phyloP scores from a whole-genome alignment of 2,113 vertebrate genomes.

The Ptychochromis oligacanthus region DNA sequence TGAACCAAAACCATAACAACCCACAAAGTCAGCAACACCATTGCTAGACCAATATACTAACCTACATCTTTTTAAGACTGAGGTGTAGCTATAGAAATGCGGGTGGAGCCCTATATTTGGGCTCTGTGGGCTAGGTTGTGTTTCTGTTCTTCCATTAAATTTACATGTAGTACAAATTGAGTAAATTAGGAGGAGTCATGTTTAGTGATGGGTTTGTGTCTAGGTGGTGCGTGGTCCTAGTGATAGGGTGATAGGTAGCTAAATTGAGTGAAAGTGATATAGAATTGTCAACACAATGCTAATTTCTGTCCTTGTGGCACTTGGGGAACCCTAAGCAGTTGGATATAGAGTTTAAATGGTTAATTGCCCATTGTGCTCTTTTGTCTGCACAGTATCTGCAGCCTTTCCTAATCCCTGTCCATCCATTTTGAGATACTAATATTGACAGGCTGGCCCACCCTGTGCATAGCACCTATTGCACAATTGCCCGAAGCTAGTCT shows the following conservation, averaged over 20 bases:
- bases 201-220: not conserved
- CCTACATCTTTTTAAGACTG: slow-evolving; percentile 9
- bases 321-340: not conserved
- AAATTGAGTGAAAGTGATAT: slow-evolving; percentile 26
- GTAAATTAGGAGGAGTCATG: slow-evolving; percentile 19
- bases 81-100: slow-evolving; percentile 25
- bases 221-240: not conserved
- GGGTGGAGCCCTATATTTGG: slow-evolving; percentile 58
- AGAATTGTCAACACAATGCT: not conserved
- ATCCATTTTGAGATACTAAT: slow-evolving; percentile 21
- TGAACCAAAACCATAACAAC: slow-evolving; percentile 31
- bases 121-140: slow-evolving; percentile 33
- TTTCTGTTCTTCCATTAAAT: slow-evolving; percentile 41
- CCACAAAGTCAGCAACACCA: slow-evolving; percentile 32
- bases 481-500: not conserved
- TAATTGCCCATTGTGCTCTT: slow-evolving; percentile 1
- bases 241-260: slow-evolving; percentile 1
- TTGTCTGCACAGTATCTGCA: slow-evolving; percentile 39
- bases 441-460: slow-evolving; percentile 34
- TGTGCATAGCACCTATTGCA: slow-evolving; percentile 1
- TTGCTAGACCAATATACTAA: slow-evolving; percentile 17
- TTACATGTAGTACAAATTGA: slow-evolving; percentile 31
- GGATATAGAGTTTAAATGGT: slow-evolving; percentile 40
- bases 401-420: slow-evolving; percentile 54
- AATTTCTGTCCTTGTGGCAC: not conserved